Evolutionary conservation across 1,140 invertebrate genomes (phyloP).

Genomic region (Hycleus cichorii): DNA sequence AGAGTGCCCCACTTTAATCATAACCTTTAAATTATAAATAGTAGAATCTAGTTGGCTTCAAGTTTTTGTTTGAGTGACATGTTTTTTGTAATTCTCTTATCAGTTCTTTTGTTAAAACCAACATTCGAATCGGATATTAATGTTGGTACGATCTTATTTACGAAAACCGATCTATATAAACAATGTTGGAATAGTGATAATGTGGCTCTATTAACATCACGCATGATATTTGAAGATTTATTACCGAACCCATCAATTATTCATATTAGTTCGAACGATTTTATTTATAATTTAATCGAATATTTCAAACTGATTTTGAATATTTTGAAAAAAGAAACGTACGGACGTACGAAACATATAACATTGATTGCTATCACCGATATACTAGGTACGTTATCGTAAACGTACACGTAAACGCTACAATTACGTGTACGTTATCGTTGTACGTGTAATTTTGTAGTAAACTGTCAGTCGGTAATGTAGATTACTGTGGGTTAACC

Average conservation of each 20-base stretch:
- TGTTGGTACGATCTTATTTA: slow-evolving; percentile 40
- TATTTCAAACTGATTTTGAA: slow-evolving; percentile 48
- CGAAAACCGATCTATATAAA: slow-evolving; percentile 31
- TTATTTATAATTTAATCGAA: slow-evolving; percentile 42
- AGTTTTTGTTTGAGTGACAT: neutral
- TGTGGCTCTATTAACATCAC: slow-evolving; percentile 41
- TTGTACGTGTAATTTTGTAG: too few species aligned
- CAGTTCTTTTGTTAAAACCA: neutral
- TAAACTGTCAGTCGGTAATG: too few species aligned
- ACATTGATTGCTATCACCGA: slow-evolving; percentile 49
- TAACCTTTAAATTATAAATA: too few species aligned
- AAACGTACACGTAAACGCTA: too few species aligned
- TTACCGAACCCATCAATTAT: slow-evolving; percentile 37
- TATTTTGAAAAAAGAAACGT: slow-evolving; percentile 39
- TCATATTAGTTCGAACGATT: slow-evolving; percentile 40
- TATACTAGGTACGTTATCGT: slow-evolving; percentile 33
- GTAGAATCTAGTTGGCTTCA: neutral
- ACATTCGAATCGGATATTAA: neutral
- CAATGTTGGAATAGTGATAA: slow-evolving; percentile 45
- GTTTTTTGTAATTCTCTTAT: neutral
- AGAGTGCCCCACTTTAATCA: too few species aligned
- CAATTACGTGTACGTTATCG: too few species aligned
- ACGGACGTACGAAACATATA: slow-evolving; percentile 42
- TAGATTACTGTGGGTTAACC: too few species aligned
- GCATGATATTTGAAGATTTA: slow-evolving; percentile 43